Percentiles rank a stretch among this genome's conserved stretches.
These are phyloP conservation scores for Drosophila mulleri DNA, from an alignment of 2,888 invertebrate species.

Conservation along the genomic window DNA sequence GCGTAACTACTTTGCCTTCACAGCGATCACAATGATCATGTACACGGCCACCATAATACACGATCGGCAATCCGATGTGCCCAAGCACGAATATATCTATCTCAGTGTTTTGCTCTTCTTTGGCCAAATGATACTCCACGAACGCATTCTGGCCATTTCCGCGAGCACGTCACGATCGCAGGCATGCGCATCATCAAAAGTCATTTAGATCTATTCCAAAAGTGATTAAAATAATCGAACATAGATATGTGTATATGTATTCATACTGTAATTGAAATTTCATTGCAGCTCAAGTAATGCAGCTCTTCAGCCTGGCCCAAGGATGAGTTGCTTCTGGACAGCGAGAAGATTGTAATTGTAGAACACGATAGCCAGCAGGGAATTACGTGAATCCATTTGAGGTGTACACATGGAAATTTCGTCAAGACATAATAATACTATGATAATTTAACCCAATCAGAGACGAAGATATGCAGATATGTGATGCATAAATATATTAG, in stretches of 20 bases:
- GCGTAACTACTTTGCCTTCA: constrained; percentile 60
- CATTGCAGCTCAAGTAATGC: neutral
- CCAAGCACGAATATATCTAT: constrained; percentile 61
- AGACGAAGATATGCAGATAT: neutral
- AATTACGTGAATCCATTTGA: neutral
- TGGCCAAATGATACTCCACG: constrained; percentile 63
- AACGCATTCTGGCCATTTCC: constrained; percentile 53
- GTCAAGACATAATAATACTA: neutral
- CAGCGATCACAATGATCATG: constrained; percentile 58
- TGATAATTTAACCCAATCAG: neutral
- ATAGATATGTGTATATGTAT: neutral
- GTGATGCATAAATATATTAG: neutral
- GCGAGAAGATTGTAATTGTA: neutral
- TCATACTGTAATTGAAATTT: neutral
- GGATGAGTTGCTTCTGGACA: neutral
- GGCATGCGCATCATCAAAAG: neutral
- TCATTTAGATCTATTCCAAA: neutral
- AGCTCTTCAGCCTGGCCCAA: neutral
- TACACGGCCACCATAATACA: constrained; percentile 70
- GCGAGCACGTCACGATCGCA: neutral
- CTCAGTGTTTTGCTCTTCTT: constrained; percentile 62
- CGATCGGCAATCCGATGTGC: constrained; percentile 65
- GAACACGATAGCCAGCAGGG: neutral
- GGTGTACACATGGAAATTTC: neutral
- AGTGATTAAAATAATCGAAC: neutral